A percentile compares a stretch with the other conserved stretches of the same genome.
Conservation (phyloP, 2,113 vertebrate species). For the Apteryx owenii region DNA sequence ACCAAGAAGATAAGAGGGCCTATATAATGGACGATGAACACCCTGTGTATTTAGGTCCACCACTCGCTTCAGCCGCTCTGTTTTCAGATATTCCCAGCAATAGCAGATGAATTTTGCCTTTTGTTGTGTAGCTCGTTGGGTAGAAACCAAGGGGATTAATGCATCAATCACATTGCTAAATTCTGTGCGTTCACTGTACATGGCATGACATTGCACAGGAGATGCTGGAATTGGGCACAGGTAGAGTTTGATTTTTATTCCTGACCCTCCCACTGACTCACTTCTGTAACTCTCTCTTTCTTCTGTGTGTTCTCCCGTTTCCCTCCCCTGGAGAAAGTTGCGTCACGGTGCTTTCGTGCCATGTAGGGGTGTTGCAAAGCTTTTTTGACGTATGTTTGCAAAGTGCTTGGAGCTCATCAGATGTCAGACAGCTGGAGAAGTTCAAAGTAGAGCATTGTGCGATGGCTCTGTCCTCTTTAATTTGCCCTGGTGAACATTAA, state of each 20-base stretch:
- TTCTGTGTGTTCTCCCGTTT: not conserved
- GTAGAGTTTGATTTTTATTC: not conserved
- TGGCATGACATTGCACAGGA: not conserved
- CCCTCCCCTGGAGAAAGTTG: not conserved
- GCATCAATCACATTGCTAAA: not conserved
- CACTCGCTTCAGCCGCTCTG: not conserved
- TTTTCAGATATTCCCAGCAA: not conserved
- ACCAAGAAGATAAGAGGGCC: not conserved
- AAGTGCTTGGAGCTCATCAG: not conserved
- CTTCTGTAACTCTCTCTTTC: not conserved
- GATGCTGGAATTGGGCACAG: not conserved
- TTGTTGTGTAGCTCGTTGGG: not conserved
- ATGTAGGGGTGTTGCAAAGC: too few relatives aligned
- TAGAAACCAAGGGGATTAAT: not conserved
- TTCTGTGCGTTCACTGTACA: not conserved
- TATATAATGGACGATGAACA: not conserved
- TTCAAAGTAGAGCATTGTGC: not conserved
- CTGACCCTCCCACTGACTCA: not conserved
- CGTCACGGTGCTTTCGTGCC: not conserved
- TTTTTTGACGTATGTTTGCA: not conserved
- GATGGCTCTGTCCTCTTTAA: not conserved
- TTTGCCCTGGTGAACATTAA: not conserved
- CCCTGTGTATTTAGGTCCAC: not conserved
- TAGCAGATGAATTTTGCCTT: not conserved
- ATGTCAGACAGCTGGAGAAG: not conserved